Base-by-base conservation (phyloP, 2,888 invertebrate genomes). In the Tortrix viridana region DNA sequence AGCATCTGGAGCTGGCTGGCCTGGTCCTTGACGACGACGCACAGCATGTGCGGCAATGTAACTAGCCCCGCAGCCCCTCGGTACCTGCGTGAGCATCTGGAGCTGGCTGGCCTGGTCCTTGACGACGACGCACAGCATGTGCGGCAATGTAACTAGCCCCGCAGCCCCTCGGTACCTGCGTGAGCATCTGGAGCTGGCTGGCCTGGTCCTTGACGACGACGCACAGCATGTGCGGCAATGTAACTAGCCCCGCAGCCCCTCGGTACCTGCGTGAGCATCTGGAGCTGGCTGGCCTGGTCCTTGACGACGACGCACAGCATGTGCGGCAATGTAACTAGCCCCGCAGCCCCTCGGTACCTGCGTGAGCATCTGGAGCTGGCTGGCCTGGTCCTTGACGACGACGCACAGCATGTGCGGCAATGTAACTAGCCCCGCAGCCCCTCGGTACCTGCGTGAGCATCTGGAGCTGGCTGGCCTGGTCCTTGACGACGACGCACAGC, bases 11-110 rank as follows among this genome's bases (percentile, higher is more conserved):
- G 88, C 68, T 94, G 94, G 49, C 94, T 94, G 46, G 94, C 94
- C 50, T 94, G 92, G 77, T 96, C 96, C 74, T 94, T 94, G 1
- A 96, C 95, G 0, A 97, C 93, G 2, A 97, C 96, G 2, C 97
- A 96, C 72, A 97, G 95, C 95, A n/a, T n/a, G n/a, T n/a, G n/a
- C n/a, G n/a, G n/a, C n/a, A n/a, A n/a, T 32, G 32, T 32, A 32
- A 32, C 12, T 32, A 41, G 16, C 14, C 41, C 41, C 41, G 12
- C 12, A 14, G 3, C 1, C 1, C 20, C 1, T 37, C 1, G 16
- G 12, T 67, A 92, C 92, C 85, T 92, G 94, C 1, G 96, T 94
- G 65, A 96, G 87, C 77, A 96, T 93, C 80, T 96, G 96, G 77
- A 95, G 88, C 68, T 94, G 94, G 49, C 94, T 94, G 46, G 94